Evolutionary conservation across 1,140 invertebrate genomes (phyloP), one percentile per base, ranked within the genome.

Genomic region (Drosophila biarmipes): DNA sequence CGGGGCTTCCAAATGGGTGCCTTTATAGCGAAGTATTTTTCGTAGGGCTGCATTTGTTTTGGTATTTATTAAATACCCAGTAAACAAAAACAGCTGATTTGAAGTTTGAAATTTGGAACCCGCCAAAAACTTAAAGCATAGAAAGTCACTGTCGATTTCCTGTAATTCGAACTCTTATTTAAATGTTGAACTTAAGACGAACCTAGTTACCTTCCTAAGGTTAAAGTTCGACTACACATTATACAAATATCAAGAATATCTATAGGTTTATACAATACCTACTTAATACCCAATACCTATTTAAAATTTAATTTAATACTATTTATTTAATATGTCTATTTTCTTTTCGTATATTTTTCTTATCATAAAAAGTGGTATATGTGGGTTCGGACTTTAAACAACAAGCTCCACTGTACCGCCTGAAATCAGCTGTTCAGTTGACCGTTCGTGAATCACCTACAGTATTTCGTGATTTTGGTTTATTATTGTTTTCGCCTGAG

Each of bases 391-490:
- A 2, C 27, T 49, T 49, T 11, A 48, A 29, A 4, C 10, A 11
- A 10, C 8, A 69, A 31, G 6, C 5, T 46, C 29, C 27, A 62
- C 48, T 54, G 38, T 63, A 6, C 10, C 17, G 19, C 0, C 34
- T 54, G n/a, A 42, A 27, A 72, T 35, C 62, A 82, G 67, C 63
- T 69, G 63, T 42, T 27, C 7, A 0, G 67, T 37, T 68, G 73
- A 67, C 62, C 76, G 80, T 69, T 56, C 31, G 8, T 38, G 21
- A 34, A 19, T 53, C 17, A 75, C 17, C 12, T 45, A 8, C 14
- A 11, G 6, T 15, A 31, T 31, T 69, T 17, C 27, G 4, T 51
- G 17, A 40, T 54, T 55, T 58, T 27, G 27, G 11, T 49, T 57
- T 24, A 24, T 35, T 34, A 61, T 51, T 11, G 14, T 14, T 31